phyloP scores from a whole-genome alignment of 2,888 invertebrate species.

The Drosophila parthenogenetica region DNA sequence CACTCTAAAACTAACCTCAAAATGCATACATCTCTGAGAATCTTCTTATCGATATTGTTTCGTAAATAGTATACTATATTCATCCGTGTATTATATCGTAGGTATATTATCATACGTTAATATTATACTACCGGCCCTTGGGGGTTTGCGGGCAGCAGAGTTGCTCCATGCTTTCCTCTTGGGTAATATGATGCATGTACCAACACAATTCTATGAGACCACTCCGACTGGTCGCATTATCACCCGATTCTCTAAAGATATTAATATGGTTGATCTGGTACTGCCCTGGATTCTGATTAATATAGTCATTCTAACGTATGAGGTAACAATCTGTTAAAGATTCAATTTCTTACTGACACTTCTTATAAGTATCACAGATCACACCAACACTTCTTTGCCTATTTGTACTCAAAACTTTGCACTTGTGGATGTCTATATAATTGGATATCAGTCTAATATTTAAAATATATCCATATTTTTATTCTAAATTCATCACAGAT shows the following conservation, averaged over 20 bases:
- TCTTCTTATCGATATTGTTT: constrained; percentile 1
- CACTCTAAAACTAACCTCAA: constrained; percentile 12
- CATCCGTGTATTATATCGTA: background rate
- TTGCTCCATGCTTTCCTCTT: constrained; percentile 85
- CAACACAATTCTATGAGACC: constrained; percentile 87
- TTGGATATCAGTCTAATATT: too few relatives aligned
- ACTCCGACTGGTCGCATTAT: constrained; percentile 88
- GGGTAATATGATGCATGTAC: constrained; percentile 85
- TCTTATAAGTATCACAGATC: constrained; percentile 3
- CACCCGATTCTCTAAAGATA: constrained; percentile 86
- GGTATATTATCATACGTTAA: constrained; percentile 19
- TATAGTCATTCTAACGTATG: constrained; percentile 86
- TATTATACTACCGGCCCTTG: constrained; percentile 77
- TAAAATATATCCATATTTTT: too few relatives aligned
- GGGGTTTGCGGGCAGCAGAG: constrained; percentile 83
- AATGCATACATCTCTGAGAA: background rate
- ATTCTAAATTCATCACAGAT: too few relatives aligned
- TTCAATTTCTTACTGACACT: background rate
- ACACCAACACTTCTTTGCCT: background rate
- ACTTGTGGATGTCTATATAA: background rate
- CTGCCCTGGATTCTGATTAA: constrained; percentile 86
- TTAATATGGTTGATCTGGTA: constrained; percentile 84
- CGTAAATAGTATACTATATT: too few relatives aligned
- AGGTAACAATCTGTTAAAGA: constrained; percentile 83
- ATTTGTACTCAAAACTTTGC: background rate